Percentiles rank a stretch among this genome's conserved stretches.
phyloP scores from a whole-genome alignment of 2,797 vertebrate species.

The Gorsachius magnificus region DNA sequence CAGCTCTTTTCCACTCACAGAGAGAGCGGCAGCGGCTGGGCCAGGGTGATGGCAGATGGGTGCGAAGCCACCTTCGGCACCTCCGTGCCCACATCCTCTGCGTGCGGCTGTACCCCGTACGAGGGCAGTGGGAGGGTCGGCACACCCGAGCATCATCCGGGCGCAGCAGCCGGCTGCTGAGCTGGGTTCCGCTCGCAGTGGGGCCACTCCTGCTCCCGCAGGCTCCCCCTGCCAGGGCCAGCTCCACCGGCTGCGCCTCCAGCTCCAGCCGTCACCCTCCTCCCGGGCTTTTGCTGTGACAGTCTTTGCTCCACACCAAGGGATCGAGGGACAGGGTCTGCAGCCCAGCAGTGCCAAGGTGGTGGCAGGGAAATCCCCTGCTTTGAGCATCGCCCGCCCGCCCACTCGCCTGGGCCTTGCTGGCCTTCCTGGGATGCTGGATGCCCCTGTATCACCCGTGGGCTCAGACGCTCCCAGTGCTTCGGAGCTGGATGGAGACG shows the following conservation, averaged over 20 bases:
- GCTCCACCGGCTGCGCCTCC: neutral
- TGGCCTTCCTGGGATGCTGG: neutral
- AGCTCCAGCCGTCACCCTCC: neutral
- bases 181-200: rapidly evolving
- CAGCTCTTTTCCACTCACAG: rapidly evolving
- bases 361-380: neutral
- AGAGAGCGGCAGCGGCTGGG: rapidly evolving
- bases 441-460: rapidly evolving
- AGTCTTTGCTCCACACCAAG: neutral
- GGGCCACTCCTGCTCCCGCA: rapidly evolving
- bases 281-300: neutral
- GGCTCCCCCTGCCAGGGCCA: rapidly evolving
- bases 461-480: neutral
- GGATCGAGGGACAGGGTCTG: neutral
- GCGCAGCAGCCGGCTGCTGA: neutral
- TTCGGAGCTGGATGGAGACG: neutral
- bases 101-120: rapidly evolving
- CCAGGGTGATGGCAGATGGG: rapidly evolving
- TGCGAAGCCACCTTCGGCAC: rapidly evolving
- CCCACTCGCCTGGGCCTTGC: rapidly evolving
- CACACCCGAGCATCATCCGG: neutral
- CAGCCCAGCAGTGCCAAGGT: neutral
- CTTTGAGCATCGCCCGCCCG: rapidly evolving
- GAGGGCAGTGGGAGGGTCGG: rapidly evolving
- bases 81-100: neutral